Conservation (phyloP, 2,888 invertebrate genomes). For the Andrena hattorfiana region DNA sequence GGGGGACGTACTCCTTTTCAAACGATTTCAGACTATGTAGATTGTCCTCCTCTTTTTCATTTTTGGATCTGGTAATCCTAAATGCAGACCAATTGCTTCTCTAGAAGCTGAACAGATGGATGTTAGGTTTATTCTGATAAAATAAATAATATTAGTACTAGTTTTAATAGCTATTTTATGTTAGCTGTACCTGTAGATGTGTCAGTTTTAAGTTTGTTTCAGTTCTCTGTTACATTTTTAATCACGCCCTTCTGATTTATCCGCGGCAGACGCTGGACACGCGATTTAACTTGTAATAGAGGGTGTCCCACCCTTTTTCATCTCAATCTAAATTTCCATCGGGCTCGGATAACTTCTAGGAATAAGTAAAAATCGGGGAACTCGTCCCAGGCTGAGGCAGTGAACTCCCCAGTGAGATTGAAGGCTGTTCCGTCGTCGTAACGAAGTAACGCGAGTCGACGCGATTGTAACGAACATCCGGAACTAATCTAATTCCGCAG, state of each 20-base stretch:
- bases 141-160: too few relatives aligned
- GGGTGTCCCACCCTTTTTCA: constrained; percentile 2
- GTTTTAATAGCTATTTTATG: too few relatives aligned
- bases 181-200: too few relatives aligned
- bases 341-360: constrained; percentile 32
- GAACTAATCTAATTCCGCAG: constrained; percentile 79
- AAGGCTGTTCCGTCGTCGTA: constrained; percentile 49
- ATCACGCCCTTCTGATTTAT: neutral
- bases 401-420: constrained; percentile 57
- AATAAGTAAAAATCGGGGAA: constrained; percentile 63
- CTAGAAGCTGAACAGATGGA: too few relatives aligned
- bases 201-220: neutral
- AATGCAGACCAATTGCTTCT: too few relatives aligned
- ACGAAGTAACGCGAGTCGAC: constrained; percentile 57
- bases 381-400: constrained; percentile 30
- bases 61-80: too few relatives aligned
- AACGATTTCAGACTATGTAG: too few relatives aligned
- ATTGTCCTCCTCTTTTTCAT: too few relatives aligned
- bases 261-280: neutral
- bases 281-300: constrained; percentile 51
- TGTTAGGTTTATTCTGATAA: too few relatives aligned
- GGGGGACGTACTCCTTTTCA: too few relatives aligned
- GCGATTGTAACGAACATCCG: constrained; percentile 70
- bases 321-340: constrained; percentile 56
- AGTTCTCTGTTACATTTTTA: neutral